phyloP scores from a whole-genome alignment of 2,113 vertebrate genomes.

The Cathartes aura region DNA sequence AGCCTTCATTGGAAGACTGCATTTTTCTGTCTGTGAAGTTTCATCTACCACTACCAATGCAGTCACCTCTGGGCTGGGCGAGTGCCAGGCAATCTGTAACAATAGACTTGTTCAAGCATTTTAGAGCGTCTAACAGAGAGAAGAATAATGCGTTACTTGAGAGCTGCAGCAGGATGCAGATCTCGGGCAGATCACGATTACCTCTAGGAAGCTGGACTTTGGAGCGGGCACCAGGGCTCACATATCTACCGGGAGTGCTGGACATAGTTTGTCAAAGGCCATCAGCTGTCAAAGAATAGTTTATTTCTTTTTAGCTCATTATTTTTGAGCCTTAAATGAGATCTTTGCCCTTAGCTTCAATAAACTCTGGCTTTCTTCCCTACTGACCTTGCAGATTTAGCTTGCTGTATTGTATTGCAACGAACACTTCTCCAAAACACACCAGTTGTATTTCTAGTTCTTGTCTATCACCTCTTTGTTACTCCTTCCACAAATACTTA shows the following conservation, averaged over 20 bases:
- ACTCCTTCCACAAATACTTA: background rate
- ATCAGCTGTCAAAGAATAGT: background rate
- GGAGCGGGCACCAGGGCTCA: fast-evolving
- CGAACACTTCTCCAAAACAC: background rate
- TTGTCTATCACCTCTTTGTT: background rate
- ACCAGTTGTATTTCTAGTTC: background rate
- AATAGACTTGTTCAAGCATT: background rate
- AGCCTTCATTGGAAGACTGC: background rate
- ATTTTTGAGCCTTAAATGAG: background rate
- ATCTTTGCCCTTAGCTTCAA: background rate
- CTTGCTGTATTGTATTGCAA: background rate
- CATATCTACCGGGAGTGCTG: background rate
- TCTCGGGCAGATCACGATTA: background rate
- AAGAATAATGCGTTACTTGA: background rate
- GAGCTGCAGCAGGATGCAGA: conserved; percentile 18
- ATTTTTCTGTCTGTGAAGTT: background rate
- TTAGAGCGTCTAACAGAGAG: background rate
- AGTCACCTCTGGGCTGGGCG: background rate
- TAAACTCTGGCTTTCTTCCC: background rate
- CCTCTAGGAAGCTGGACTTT: background rate
- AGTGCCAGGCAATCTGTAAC: conserved; percentile 6
- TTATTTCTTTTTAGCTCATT: background rate
- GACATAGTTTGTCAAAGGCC: background rate
- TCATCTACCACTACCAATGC: background rate
- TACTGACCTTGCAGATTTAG: background rate